phyloP scores from a whole-genome alignment of 2,113 vertebrate species.

The Mystacornis crossleyi region DNA sequence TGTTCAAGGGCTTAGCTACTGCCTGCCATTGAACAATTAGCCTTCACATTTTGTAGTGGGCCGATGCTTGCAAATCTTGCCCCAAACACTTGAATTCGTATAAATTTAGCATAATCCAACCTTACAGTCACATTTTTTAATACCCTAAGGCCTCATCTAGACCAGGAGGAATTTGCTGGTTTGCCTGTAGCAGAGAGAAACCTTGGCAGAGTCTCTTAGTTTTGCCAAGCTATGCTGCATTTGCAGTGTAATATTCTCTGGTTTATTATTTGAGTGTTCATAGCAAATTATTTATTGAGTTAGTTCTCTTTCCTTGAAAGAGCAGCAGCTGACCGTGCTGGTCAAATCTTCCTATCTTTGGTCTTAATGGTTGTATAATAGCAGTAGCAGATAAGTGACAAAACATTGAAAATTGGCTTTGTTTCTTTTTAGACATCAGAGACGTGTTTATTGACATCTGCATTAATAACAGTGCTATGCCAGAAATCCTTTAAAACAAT shows the following conservation, averaged over 20 bases:
- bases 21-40: background rate
- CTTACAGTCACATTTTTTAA: background rate
- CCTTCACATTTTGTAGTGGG: background rate
- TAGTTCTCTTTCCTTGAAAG: background rate
- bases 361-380: slow-evolving; percentile 7
- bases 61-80: background rate
- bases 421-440: slow-evolving; percentile 1
- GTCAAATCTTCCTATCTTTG: background rate
- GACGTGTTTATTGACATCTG: slow-evolving; percentile 29
- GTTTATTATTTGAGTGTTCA: background rate
- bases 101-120: background rate
- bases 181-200: background rate
- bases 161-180: background rate
- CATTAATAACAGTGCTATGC: background rate
- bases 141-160: background rate
- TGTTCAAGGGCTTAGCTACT: background rate
- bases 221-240: background rate
- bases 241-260: background rate
- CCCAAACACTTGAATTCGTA: background rate
- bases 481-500: slow-evolving; percentile 3
- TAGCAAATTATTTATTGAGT: background rate
- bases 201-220: background rate
- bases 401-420: slow-evolving; percentile 13
- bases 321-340: background rate
- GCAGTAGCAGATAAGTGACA: background rate